Evolutionary conservation across 2,113 vertebrate species (phyloP).

Genomic region (Gymnarchus niloticus): DNA sequence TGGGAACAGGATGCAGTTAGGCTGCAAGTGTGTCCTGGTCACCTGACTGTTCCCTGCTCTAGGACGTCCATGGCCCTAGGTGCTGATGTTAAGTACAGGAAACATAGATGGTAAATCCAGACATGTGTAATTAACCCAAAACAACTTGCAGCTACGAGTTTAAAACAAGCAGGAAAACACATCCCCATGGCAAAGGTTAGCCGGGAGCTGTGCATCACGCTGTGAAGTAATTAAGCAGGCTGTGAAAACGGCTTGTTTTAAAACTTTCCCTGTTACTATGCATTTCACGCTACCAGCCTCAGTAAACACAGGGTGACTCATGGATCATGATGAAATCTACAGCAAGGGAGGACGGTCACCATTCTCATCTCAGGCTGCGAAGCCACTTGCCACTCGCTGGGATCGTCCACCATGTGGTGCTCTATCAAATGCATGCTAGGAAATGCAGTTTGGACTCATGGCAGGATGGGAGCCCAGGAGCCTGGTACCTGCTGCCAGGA

Average conservation of each 20-base stretch:
- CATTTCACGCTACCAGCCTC: slow-evolving; percentile 5
- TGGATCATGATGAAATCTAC: slow-evolving; percentile 19
- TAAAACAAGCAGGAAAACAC: no score
- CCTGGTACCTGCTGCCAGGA: not conserved
- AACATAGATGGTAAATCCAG: not conserved
- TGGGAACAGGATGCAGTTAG: no score
- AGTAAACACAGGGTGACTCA: slow-evolving; percentile 14
- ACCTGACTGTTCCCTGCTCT: not conserved
- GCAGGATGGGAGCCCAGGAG: not conserved
- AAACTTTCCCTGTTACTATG: not conserved
- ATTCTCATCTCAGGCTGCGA: not conserved
- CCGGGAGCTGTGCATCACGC: not conserved
- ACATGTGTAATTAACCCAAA: not conserved
- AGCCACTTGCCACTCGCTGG: not conserved
- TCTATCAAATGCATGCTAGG: not conserved
- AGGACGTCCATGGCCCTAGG: not conserved
- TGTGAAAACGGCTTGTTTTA: not conserved
- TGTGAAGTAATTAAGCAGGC: not conserved
- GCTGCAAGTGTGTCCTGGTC: no score
- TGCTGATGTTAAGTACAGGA: not conserved
- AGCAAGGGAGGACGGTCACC: not conserved
- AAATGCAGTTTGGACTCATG: not conserved
- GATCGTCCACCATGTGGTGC: not conserved
- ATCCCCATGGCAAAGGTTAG: not conserved
- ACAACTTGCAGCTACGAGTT: not conserved